A percentile compares a stretch with the other conserved stretches of the same genome.
Evolutionary conservation across 2,113 vertebrate species (phyloP).

Genomic region (Steatornis caripensis): DNA sequence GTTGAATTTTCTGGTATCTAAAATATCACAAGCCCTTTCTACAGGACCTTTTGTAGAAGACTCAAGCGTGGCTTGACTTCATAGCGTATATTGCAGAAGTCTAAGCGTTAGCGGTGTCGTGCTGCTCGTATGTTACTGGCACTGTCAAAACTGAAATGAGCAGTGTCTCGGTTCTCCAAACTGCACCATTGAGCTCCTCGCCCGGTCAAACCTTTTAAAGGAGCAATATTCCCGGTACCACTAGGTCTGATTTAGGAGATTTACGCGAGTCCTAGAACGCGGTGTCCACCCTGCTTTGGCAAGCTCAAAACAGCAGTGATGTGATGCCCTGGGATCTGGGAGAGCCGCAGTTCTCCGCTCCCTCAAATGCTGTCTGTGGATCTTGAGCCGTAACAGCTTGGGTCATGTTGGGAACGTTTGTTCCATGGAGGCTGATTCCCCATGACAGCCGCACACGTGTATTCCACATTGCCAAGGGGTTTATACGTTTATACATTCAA

Average conservation of each 20-base stretch:
- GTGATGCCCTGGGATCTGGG: background rate
- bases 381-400: background rate
- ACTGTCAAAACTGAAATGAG: fast-evolving
- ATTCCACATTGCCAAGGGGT: background rate
- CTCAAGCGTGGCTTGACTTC: background rate
- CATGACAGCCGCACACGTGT: fast-evolving
- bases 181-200: background rate
- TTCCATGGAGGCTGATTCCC: background rate
- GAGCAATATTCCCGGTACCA: background rate
- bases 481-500: background rate
- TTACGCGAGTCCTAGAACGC: background rate
- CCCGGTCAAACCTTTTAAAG: background rate
- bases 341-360: background rate
- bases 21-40: background rate
- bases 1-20: background rate
- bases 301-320: background rate
- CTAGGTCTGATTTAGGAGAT: background rate
- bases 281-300: background rate
- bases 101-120: no score
- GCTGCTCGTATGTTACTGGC: background rate
- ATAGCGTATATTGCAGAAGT: fast-evolving
- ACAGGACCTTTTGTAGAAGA: background rate
- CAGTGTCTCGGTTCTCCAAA: background rate
- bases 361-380: background rate
- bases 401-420: background rate